These are phyloP conservation scores for Trichogramma pretiosum DNA, from an alignment of 1,140 invertebrate genomes.

Conservation along the genomic window DNA sequence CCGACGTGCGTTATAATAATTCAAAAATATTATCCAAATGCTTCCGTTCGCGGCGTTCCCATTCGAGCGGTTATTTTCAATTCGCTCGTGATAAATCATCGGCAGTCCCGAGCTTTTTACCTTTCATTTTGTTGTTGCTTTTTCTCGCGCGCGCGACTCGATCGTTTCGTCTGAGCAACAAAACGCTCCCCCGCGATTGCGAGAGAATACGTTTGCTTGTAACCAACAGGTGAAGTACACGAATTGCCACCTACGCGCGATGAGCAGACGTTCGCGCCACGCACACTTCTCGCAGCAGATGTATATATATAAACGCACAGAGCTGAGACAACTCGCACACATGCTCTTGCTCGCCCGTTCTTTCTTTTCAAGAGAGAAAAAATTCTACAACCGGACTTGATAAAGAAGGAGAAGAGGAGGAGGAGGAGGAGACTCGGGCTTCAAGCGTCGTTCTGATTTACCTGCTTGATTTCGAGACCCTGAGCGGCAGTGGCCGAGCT, in stretches of 20 bases:
- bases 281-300: background rate
- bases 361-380: background rate
- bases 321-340: conserved; percentile 28
- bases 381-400: conserved; percentile 7
- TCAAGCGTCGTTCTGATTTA: conserved; percentile 28
- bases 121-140: background rate
- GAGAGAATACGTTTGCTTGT: background rate
- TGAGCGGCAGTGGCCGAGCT: conserved; percentile 11
- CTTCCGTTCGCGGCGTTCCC: background rate
- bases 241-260: conserved; percentile 30
- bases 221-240: conserved; percentile 2
- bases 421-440: background rate
- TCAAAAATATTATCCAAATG: too few species aligned
- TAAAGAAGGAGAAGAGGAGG: background rate
- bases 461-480: conserved; percentile 31
- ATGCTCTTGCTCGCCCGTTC: conserved; percentile 11
- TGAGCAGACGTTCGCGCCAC: background rate
- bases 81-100: background rate
- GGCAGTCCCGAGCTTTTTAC: too few species aligned
- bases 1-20: too few species aligned
- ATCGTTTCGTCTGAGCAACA: too few species aligned
- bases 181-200: too few species aligned
- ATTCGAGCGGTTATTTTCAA: background rate
- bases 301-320: conserved; percentile 21
- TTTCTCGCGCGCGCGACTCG: background rate